Percentiles rank a stretch among this genome's conserved stretches.
phyloP scores from a whole-genome alignment of 2,888 invertebrate species.

The Lathronympha strigana region DNA sequence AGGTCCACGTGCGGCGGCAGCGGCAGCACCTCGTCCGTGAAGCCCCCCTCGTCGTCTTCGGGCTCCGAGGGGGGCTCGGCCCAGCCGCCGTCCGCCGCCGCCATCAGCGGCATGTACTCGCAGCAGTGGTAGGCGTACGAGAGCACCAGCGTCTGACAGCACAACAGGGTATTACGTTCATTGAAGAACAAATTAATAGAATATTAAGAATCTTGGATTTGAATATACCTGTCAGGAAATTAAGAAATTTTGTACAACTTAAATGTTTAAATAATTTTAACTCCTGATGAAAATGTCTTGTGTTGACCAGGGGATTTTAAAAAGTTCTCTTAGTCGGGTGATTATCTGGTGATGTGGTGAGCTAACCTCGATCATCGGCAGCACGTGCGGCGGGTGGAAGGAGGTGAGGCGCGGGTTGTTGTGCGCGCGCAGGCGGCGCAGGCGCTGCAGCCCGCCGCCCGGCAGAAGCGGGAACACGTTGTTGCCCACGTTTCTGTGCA shows the following conservation, averaged over 20 bases:
- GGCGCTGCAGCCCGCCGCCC: constrained; percentile 89
- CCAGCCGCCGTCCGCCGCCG: constrained; percentile 85
- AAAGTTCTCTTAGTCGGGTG: too few species aligned
- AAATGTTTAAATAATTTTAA: too few species aligned
- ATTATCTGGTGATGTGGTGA: neutral
- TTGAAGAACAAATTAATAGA: too few species aligned
- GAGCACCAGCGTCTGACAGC: constrained; percentile 88
- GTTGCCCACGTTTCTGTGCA: constrained; percentile 93
- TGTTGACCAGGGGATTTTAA: too few species aligned
- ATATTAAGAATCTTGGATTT: too few species aligned
- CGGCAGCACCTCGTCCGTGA: constrained; percentile 73
- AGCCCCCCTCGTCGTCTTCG: constrained; percentile 58
- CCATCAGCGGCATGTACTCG: constrained; percentile 90
- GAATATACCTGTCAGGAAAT: too few species aligned
- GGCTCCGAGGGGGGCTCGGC: constrained; percentile 74
- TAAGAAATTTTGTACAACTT: too few species aligned
- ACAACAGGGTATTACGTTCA: neutral
- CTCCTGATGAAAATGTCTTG: too few species aligned
- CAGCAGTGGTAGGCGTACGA: constrained; percentile 99
- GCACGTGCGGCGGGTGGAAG: constrained; percentile 93
- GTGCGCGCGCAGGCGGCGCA: constrained; percentile 95
- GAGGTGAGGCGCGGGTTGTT: constrained; percentile 94
- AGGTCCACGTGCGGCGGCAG: constrained; percentile 75
- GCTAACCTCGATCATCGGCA: constrained; percentile 89
- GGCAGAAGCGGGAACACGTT: constrained; percentile 94